Evolutionary conservation across 2,888 invertebrate genomes (phyloP), one percentile per base, ranked within the genome.

Genomic region (Athalia cordata): DNA sequence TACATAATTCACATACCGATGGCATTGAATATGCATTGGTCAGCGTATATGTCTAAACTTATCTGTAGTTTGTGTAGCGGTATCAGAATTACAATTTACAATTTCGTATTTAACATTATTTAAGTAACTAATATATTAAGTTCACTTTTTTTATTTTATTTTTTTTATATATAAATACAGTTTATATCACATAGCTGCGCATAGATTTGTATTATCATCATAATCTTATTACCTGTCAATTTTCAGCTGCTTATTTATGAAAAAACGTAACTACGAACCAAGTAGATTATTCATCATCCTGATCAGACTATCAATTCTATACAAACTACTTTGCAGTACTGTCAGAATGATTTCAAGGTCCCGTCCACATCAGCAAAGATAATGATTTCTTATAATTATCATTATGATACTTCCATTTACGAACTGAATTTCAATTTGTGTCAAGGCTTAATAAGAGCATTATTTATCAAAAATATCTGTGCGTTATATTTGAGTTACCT

Each of bases 1-100:
- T 82, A 82, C 52, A 76, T 55, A 77, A 85, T 84, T 82, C 82
- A 85, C 79, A 86, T 83, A 85, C 88, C 88, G 86, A 89, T 82
- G 82, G 87, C 87, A 84, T 75, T 75, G 29, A 83, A 82, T 83
- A 86, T 84, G 86, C 87, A 86, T 89, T 88, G 89, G 88, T 87
- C 86, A 87, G 89, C 89, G 89, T 87, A 88, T 87, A 87, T 89
- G 88, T 90, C 89, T 89, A 89, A 90, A 89, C 87, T 86, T 89
- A 89, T 86, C 83, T 85, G 81, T 89, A 89, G 85, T 85, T 85
- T 87, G 81, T 84, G 85, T 89, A 88, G 84, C 85, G 84, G 78
- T 87, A 88, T 49, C 84, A 82, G 82, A 79, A 77, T 47, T 77
- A 67, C 77, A 65, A 66, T 75, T 78, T 72, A 74, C 78, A 70